These are phyloP conservation scores for Anguilla megastoma DNA, from an alignment of 2,797 vertebrate species.

Conservation along the genomic window DNA sequence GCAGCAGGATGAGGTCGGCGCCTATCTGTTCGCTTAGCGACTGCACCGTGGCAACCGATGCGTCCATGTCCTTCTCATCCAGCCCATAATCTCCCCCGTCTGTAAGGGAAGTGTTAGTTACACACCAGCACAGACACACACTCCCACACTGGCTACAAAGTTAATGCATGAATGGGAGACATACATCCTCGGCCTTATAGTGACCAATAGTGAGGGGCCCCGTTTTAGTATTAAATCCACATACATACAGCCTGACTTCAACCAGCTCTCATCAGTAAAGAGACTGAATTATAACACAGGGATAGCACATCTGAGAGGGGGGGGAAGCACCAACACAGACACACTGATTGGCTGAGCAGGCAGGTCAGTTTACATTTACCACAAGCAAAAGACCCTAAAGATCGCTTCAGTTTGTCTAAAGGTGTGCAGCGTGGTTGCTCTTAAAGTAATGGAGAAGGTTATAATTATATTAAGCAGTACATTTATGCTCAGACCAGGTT, in stretches of 20 bases:
- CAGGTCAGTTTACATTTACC: too few relatives aligned
- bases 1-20: constrained; percentile 87
- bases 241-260: too few relatives aligned
- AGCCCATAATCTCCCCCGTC: constrained; percentile 95
- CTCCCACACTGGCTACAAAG: neutral
- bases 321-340: too few relatives aligned
- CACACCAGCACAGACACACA: neutral
- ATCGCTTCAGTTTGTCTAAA: too few relatives aligned
- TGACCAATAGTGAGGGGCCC: neutral
- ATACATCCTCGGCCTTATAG: neutral
- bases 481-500: neutral
- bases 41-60: constrained; percentile 89
- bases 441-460: too few relatives aligned
- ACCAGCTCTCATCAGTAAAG: too few relatives aligned
- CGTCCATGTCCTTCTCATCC: constrained; percentile 91
- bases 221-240: neutral
- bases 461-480: neutral
- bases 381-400: too few relatives aligned
- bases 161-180: neutral
- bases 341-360: too few relatives aligned
- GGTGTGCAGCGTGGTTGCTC: too few relatives aligned
- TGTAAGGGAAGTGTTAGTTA: constrained; percentile 48
- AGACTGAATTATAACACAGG: too few relatives aligned
- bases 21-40: constrained; percentile 95
- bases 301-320: too few relatives aligned